These are phyloP conservation scores for Pyrocoelia pectoralis DNA, from an alignment of 2,888 invertebrate genomes.

Conservation along the genomic window DNA sequence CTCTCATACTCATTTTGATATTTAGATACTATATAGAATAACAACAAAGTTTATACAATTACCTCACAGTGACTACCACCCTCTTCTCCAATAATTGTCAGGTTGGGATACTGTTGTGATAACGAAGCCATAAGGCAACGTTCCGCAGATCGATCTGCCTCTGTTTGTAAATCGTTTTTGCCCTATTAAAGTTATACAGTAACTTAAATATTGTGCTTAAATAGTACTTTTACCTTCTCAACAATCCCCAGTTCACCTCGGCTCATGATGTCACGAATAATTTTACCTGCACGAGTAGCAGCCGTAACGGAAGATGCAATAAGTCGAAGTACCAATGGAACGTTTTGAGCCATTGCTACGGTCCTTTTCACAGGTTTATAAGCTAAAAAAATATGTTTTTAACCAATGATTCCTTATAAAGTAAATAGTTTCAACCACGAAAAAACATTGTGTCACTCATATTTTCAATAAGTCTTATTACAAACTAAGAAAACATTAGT, in stretches of 20 bases:
- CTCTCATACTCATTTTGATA: too few species aligned
- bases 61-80: slow-evolving; percentile 72
- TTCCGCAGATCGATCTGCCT: slow-evolving; percentile 96
- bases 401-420: too few species aligned
- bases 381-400: neutral
- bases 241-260: slow-evolving; percentile 91
- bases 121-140: slow-evolving; percentile 91
- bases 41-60: too few species aligned
- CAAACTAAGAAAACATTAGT: too few species aligned
- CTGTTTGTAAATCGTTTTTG: slow-evolving; percentile 95
- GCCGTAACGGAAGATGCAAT: slow-evolving; percentile 82
- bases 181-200: slow-evolving; percentile 63
- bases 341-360: slow-evolving; percentile 66
- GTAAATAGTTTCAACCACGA: neutral
- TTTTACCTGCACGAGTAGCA: slow-evolving; percentile 84
- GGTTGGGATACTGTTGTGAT: slow-evolving; percentile 80
- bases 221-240: slow-evolving; percentile 74
- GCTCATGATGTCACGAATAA: slow-evolving; percentile 90
- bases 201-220: slow-evolving; percentile 33
- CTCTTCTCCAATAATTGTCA: slow-evolving; percentile 93
- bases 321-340: slow-evolving; percentile 73
- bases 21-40: too few species aligned
- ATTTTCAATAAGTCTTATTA: too few species aligned
- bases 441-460: neutral
- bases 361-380: neutral